Evolutionary conservation across 2,113 vertebrate species (phyloP), one percentile per base, ranked within the genome.

Genomic region (Microtus richardsoni): DNA sequence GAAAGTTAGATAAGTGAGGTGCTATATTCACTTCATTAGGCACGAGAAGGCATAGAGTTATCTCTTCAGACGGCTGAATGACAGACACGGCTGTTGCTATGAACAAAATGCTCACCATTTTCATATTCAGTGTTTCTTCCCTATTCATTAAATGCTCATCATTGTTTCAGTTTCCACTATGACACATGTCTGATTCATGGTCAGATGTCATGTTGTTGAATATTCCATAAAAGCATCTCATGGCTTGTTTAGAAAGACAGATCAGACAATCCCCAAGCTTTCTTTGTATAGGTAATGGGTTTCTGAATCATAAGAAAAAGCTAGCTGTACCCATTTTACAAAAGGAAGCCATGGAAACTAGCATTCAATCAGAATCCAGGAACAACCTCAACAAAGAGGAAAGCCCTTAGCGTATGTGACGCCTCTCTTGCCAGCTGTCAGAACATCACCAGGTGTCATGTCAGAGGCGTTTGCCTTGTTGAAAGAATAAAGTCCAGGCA

Each of bases 331-430:
- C 44, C 9, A 83, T 94, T 97, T 73, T 33, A 92, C 58, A 79
- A 95, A 96, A 89, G 49, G 19, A 70, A 71, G 26, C 7, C 54
- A 93, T 87, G 71, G 86, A 94, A 92, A 71, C 12, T 9, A 49
- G 77, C 71, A 84, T 75, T 80, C 73, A 95, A 2, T 92, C 70
- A 86, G 33, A 93, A 93, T 88, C 62, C 54, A 68, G n/a, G 54
- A 79, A 91, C 68, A 92, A 83, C 3, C 16, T 88, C 89, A 36
- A 4, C 44, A 66, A 92, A 74, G 66, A 58, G n/a, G 17, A 83
- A 95, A 89, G 19, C 54, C 52, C 44, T 91, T 36, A 68, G 82
- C 66, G 49, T 68, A 54, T 4, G 1, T 62, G 66, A 74, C 9
- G 41, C 47, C 70, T 88, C 75, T 75, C 44, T 93, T 4, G 1